phyloP scores from a whole-genome alignment of 2,113 vertebrate species.

The Astatoreochromis straeleni region DNA sequence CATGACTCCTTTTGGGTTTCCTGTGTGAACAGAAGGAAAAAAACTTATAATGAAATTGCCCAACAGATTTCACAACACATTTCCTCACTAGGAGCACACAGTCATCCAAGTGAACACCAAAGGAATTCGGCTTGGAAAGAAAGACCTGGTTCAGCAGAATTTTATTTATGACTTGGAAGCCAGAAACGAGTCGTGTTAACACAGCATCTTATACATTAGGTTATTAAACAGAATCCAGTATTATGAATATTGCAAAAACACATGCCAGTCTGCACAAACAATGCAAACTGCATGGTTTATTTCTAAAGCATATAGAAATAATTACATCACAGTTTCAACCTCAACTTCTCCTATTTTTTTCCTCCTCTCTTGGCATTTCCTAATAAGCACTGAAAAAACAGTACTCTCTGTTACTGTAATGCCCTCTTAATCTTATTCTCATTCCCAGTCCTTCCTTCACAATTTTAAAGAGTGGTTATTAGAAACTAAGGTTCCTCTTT shows the following conservation, averaged over 20 bases:
- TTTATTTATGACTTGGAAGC: not conserved
- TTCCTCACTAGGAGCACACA: not conserved
- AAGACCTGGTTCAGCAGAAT: not conserved
- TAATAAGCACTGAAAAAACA: not conserved
- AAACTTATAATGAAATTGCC: not conserved
- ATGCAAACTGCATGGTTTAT: not conserved
- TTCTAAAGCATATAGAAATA: not conserved
- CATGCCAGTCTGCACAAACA: not conserved
- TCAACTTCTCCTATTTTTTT: not conserved
- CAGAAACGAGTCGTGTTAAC: not conserved
- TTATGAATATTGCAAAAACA: not conserved
- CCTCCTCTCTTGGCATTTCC: not conserved
- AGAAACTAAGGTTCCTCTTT: not conserved
- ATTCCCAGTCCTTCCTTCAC: not conserved
- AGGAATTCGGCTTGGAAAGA: not conserved
- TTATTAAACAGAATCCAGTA: not conserved
- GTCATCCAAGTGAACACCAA: not conserved
- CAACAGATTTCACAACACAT: not conserved
- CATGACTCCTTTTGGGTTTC: constrained; percentile 97
- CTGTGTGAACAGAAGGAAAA: constrained; percentile 58
- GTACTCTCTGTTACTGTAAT: not conserved
- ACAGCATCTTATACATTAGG: not conserved
- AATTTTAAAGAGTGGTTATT: not conserved
- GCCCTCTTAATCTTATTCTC: not conserved
- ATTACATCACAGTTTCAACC: not conserved